These are phyloP conservation scores for Branchinecta lynchi DNA, from an alignment of 1,140 invertebrate genomes.

Conservation along the genomic window DNA sequence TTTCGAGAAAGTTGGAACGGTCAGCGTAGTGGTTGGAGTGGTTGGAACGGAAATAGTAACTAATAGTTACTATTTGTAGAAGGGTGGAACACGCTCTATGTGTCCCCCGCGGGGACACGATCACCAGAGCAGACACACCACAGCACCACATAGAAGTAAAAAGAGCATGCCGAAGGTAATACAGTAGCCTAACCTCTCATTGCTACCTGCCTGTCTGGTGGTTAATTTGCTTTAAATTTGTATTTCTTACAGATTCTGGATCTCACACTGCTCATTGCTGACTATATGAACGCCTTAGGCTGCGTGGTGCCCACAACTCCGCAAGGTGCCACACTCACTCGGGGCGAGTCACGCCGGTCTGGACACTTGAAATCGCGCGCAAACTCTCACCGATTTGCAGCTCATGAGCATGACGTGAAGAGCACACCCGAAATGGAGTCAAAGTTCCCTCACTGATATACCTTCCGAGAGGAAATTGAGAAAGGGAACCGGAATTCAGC, in stretches of 20 bases:
- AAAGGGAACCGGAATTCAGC: no score
- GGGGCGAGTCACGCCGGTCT: slow-evolving; percentile 51
- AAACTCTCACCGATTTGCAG: background rate
- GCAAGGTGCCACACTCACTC: slow-evolving; percentile 57
- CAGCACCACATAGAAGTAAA: no score
- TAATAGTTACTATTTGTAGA: no score
- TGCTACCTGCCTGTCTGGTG: background rate
- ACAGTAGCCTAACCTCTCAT: no score
- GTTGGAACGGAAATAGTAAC: no score
- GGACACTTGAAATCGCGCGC: slow-evolving; percentile 27
- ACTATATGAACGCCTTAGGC: slow-evolving; percentile 82
- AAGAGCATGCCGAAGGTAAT: no score
- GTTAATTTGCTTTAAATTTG: slow-evolving; percentile 18
- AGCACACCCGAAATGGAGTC: background rate
- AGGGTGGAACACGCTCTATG: no score
- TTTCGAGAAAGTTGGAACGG: no score
- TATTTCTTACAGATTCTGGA: slow-evolving; percentile 55
- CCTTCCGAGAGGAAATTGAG: no score
- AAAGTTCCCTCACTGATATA: background rate
- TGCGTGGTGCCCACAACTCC: slow-evolving; percentile 55
- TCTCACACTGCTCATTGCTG: slow-evolving; percentile 78
- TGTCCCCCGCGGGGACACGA: no score
- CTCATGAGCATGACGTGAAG: background rate
- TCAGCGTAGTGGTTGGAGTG: no score
- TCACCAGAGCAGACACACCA: no score